Evolutionary conservation across 2,113 vertebrate species (phyloP).

Genomic region (Dicaeum eximium): DNA sequence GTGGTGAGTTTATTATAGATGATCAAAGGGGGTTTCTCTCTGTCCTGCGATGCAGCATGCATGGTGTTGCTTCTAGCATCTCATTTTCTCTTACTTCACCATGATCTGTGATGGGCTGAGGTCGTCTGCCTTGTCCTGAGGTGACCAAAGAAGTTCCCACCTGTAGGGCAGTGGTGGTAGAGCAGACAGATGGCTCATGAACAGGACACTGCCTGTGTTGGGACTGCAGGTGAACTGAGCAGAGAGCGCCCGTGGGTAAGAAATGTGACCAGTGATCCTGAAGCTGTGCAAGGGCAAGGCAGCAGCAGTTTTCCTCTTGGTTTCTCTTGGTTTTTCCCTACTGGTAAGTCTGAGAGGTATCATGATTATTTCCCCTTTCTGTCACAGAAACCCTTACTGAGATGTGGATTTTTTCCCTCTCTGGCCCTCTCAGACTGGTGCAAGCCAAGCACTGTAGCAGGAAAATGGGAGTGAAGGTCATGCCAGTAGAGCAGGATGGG

Average conservation of each 20-base stretch:
- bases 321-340: background rate
- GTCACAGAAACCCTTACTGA: background rate
- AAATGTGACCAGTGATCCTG: background rate
- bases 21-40: background rate
- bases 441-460: background rate
- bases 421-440: background rate
- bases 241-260: fast-evolving
- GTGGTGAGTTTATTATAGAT: background rate
- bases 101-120: background rate
- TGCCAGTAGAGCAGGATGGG: background rate
- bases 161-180: background rate
- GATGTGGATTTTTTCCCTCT: background rate
- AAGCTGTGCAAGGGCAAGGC: background rate
- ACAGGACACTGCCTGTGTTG: background rate
- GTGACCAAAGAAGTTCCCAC: background rate
- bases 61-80: background rate
- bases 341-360: background rate
- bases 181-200: background rate
- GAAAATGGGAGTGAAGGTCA: background rate
- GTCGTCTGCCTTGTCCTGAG: background rate
- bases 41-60: background rate
- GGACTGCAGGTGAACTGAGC: background rate
- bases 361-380: background rate
- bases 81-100: background rate
- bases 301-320: background rate